phyloP scores from a whole-genome alignment of 2,113 vertebrate species.

The Brachyistius frenatus region DNA sequence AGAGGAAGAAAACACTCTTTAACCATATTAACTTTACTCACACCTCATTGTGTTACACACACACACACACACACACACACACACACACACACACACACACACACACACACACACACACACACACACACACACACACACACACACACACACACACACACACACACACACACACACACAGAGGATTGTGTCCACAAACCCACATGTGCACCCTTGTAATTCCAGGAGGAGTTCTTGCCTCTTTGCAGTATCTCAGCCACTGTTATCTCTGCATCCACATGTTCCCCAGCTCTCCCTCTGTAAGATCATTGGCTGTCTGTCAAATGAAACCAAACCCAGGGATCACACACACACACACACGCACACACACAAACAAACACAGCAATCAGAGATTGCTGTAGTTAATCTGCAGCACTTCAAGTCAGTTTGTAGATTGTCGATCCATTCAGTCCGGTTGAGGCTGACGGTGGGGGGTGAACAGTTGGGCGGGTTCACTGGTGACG shows the following conservation, averaged over 20 bases:
- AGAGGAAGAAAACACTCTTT: not conserved
- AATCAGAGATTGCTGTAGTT: slow-evolving; percentile 30
- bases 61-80: slow-evolving; percentile 1
- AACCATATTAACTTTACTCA: not conserved
- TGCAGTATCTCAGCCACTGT: slow-evolving; percentile 43
- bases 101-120: slow-evolving; percentile 16
- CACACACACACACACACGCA: slow-evolving; percentile 6
- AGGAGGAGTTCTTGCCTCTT: slow-evolving; percentile 39
- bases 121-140: slow-evolving; percentile 13
- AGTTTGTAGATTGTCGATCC: not conserved
- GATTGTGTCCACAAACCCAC: slow-evolving; percentile 17
- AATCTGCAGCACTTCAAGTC: slow-evolving; percentile 27
- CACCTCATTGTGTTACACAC: not conserved
- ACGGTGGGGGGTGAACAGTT: not conserved
- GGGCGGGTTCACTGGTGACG: slow-evolving; percentile 16
- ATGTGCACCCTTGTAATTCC: slow-evolving; percentile 37
- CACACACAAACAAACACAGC: slow-evolving; percentile 27
- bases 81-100: slow-evolving; percentile 16
- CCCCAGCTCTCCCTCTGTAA: slow-evolving; percentile 18
- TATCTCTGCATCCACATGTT: slow-evolving; percentile 71
- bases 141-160: not conserved
- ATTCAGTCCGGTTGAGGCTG: not conserved
- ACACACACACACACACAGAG: slow-evolving; percentile 9
- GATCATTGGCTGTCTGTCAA: slow-evolving; percentile 53
- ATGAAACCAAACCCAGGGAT: slow-evolving; percentile 42